Base-by-base conservation (phyloP, 2,113 vertebrate species). In the Peromyscus maniculatus region DNA sequence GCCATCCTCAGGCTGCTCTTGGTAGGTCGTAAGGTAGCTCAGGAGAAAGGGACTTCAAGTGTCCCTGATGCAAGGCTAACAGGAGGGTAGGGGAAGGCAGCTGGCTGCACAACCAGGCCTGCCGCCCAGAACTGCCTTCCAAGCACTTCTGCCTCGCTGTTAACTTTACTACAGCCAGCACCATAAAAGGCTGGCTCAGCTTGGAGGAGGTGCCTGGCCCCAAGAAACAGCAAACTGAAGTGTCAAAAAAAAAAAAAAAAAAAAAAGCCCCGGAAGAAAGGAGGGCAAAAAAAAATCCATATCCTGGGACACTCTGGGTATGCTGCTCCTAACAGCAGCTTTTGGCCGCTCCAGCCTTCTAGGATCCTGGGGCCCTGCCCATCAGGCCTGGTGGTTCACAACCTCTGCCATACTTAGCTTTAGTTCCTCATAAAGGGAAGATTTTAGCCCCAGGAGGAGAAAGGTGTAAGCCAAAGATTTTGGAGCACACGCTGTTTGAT, bases 171-270 rank as follows among this genome's bases (percentile, higher is more conserved):
- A 98, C 91, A 93, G 94, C 79, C 72, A 87, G 69, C 83, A 91
- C 97, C 66, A 52, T 67, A 79, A 98, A 98, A 98, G 98, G 97
- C 88, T 1, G 72, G 64, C 12, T 84, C 91, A 16, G 88, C 75
- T 96, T 36, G 57, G 97, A 98, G 95, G 97, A 97, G 98, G 96
- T 8, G 84, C 90, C 84, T 28, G 82, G 96, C 87, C 93, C 96
- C n/a, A 62, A 98, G 96, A 96, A 97, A 66, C 72, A 97, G 66
- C 91, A 39, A 39, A 87, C 46, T 3, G 79, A 96, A 96, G 84
- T 77, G 95, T 96, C 96, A 97, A 97, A 97, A 98, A 97, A 98
- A 97, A 64, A 97, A 98, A 97, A 74, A n/a, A 74, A 97, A 98
- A 97, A 59, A 97, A 98, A 97, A 22, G 92, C 87, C 82, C 0